phyloP scores from a whole-genome alignment of 2,888 invertebrate species.

The Pelosia muscerda region DNA sequence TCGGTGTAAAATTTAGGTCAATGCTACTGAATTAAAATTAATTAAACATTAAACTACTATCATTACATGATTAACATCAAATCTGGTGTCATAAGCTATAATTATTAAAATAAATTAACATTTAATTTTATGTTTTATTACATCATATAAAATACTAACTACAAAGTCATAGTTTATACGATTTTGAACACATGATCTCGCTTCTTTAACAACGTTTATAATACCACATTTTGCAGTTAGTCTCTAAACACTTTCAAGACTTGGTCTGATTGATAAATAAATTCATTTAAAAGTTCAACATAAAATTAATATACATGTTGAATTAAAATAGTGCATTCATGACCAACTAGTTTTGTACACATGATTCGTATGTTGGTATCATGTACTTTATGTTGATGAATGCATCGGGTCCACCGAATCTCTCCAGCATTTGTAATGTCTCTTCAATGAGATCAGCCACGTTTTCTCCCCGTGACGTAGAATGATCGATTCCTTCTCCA shows the following conservation, averaged over 20 bases:
- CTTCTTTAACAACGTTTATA: background rate
- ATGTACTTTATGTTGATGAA: conserved; percentile 99
- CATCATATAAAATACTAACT: background rate
- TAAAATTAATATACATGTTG: background rate
- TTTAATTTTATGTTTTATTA: background rate
- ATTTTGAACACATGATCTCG: background rate
- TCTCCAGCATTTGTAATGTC: conserved; percentile 96
- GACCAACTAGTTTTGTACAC: conserved; percentile 89
- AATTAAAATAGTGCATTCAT: conserved; percentile 4
- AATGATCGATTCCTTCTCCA: conserved; percentile 96
- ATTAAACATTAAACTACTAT: background rate
- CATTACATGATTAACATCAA: background rate
- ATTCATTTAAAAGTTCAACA: background rate
- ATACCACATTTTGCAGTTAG: background rate
- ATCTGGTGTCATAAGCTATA: background rate
- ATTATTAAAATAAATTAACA: background rate
- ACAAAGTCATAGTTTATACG: background rate
- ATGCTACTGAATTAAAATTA: background rate
- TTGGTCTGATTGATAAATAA: background rate
- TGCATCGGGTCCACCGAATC: conserved; percentile 97
- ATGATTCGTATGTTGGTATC: conserved; percentile 98
- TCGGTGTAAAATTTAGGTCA: background rate
- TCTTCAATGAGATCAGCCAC: conserved; percentile 97
- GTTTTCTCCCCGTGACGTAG: conserved; percentile 94
- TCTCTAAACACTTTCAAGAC: background rate